Percentiles rank a stretch among this genome's conserved stretches.
These are phyloP conservation scores for Chrysaora quinquecirrha DNA, from an alignment of 30 jellyfish, hydroid and myxozoan genomes.

Conservation along the genomic window DNA sequence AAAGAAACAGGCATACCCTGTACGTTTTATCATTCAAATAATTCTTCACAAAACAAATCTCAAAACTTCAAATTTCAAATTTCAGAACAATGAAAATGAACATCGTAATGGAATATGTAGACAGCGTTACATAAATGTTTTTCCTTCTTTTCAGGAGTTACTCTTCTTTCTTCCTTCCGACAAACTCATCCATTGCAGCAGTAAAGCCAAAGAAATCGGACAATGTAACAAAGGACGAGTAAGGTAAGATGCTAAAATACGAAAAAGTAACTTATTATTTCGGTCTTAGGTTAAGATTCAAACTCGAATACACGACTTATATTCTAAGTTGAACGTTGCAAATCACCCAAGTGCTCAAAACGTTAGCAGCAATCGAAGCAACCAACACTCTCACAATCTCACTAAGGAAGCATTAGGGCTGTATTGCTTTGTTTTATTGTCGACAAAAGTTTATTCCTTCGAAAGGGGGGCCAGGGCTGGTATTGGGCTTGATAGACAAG, in stretches of 20 bases:
- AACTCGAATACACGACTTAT: not conserved
- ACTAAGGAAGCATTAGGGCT: not conserved
- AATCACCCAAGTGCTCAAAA: not conserved
- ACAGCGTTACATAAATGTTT: too few species aligned
- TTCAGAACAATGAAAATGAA: too few species aligned
- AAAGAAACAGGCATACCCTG: too few species aligned
- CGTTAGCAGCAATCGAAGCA: not conserved
- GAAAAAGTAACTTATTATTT: not conserved
- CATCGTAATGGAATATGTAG: too few species aligned
- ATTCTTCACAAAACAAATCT: too few species aligned
- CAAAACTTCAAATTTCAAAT: too few species aligned
- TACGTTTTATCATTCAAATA: too few species aligned
- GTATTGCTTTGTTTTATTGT: not conserved
- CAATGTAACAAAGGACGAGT: conserved; percentile 31
- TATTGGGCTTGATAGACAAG: too few species aligned
- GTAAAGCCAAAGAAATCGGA: conserved; percentile 55
- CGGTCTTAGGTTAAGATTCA: not conserved
- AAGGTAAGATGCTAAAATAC: conserved; percentile 43
- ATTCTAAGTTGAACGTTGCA: not conserved
- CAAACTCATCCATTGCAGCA: conserved; percentile 40
- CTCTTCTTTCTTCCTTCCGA: conserved; percentile 46
- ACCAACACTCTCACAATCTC: not conserved
- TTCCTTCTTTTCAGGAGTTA: too few species aligned
- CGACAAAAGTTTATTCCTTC: too few species aligned
- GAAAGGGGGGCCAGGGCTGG: too few species aligned